Evolutionary conservation across 2,797 vertebrate species (phyloP).

Genomic region (Enteromius unitaeniatus): DNA sequence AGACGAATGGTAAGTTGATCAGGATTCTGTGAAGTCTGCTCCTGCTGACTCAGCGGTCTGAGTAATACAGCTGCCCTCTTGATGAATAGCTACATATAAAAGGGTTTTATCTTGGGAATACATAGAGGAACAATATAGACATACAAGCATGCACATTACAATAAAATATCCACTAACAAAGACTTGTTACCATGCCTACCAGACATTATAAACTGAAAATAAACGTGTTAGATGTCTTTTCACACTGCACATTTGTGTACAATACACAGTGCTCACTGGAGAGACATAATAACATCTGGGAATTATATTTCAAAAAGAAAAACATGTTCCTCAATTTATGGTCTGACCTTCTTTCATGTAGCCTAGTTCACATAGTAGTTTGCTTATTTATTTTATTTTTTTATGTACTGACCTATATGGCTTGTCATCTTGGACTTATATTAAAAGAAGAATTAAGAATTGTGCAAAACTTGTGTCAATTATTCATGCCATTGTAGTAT

Average conservation of each 20-base stretch:
- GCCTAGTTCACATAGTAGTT: background rate
- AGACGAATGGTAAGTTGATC: conserved; percentile 47
- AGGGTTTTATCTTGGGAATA: conserved; percentile 6
- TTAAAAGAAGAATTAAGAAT: background rate
- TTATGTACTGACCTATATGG: background rate
- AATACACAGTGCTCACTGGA: background rate
- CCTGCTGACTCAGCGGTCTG: conserved; percentile 44
- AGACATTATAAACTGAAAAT: conserved; percentile 19
- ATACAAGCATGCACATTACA: conserved; percentile 13
- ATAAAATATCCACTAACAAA: background rate
- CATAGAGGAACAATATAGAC: conserved; percentile 26
- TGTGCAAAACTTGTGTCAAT: background rate
- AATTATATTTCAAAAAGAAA: background rate
- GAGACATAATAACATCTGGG: background rate
- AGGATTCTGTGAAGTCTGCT: conserved; percentile 59
- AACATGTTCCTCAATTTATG: background rate
- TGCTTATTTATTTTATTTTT: background rate
- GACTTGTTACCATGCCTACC: conserved; percentile 18
- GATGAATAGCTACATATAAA: conserved; percentile 17
- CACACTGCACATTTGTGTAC: background rate
- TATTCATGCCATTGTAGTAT: background rate
- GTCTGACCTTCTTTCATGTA: background rate
- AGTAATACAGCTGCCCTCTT: conserved; percentile 35
- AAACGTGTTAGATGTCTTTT: background rate
- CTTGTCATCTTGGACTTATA: background rate